These are phyloP conservation scores for Trematomus loennbergii DNA, from an alignment of 2,113 vertebrate species.

Conservation along the genomic window DNA sequence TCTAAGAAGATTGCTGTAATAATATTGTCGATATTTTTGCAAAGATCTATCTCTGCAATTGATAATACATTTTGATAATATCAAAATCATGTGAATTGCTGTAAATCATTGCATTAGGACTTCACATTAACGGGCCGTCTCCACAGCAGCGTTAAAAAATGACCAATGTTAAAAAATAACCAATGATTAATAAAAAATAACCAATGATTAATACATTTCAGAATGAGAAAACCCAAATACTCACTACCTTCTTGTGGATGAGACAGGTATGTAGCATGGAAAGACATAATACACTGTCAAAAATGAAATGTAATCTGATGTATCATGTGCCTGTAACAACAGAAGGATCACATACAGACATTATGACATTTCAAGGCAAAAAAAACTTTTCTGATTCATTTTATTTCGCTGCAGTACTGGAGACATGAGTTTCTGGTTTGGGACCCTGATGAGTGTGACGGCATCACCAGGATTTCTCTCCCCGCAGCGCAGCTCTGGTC, in stretches of 20 bases:
- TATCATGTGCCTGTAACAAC: neutral
- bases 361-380: neutral
- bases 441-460: slow-evolving; percentile 82
- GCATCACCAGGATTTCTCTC: slow-evolving; percentile 82
- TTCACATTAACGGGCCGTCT: too few relatives aligned
- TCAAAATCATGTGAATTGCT: neutral
- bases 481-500: slow-evolving; percentile 85
- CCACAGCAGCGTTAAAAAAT: too few relatives aligned
- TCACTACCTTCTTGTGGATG: slow-evolving; percentile 87
- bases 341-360: neutral
- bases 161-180: too few relatives aligned
- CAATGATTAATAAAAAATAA: too few relatives aligned
- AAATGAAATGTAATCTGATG: neutral
- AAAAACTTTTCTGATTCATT: neutral
- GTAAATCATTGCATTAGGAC: neutral
- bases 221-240: slow-evolving; percentile 86
- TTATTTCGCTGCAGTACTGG: slow-evolving; percentile 80
- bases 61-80: neutral
- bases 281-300: neutral
- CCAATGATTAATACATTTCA: slow-evolving; percentile 46
- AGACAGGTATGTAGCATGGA: slow-evolving; percentile 73
- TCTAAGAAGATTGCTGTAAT: neutral
- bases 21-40: too few relatives aligned
- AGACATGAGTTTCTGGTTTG: slow-evolving; percentile 84
- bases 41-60: neutral